Evolutionary conservation across 2,113 vertebrate genomes (phyloP), one percentile per base, ranked within the genome.

Genomic region (Gadus chalcogrammus): DNA sequence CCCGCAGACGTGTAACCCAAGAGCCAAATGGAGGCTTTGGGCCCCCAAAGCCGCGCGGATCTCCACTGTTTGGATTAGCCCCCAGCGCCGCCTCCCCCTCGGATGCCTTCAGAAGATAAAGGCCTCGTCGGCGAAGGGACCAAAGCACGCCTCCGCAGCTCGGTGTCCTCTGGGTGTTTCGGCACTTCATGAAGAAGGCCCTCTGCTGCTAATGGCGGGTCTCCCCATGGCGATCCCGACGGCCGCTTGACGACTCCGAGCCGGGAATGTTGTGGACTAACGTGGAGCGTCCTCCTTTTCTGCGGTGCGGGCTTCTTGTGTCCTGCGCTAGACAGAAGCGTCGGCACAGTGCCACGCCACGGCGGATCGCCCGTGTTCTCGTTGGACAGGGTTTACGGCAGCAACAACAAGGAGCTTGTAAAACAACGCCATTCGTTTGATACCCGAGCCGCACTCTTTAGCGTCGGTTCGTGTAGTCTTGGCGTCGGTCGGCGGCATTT

Each of bases 71-170:
- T 88, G 84, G 77, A 82, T 78, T 83, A 71, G 88, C 89, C 59
- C 78, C 74, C 61, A 67, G 58, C 86, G 87, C 86, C 63, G 3
- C 85, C 81, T 8, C 3, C 52, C 88, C 85, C 76, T 89, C 92
- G 93, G 93, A 90, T 65, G 16, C 3, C 58, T 73, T 91, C 93
- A 35, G 94, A 93, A 63, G 12, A 69, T 76, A 79, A 79, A 79
- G 69, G 60, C 65, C 1, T 79, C 81, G 81, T 77, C 86, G 83
- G 74, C 15, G 55, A 79, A 72, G 74, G 68, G 77, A 77, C 80
- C 77, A 62, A 59, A 70, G 71, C 53, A 12, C 53, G 12, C 53
- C 5, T 4, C 53, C 53, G 9, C 31, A 35, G 67, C 58, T 82
- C 82, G 67, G 74, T 78, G 84, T 84, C 81, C 71, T 15, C 12